Evolutionary conservation across 2,888 invertebrate genomes (phyloP), one percentile per base, ranked within the genome.

Genomic region (Cecidostiba fungosa): DNA sequence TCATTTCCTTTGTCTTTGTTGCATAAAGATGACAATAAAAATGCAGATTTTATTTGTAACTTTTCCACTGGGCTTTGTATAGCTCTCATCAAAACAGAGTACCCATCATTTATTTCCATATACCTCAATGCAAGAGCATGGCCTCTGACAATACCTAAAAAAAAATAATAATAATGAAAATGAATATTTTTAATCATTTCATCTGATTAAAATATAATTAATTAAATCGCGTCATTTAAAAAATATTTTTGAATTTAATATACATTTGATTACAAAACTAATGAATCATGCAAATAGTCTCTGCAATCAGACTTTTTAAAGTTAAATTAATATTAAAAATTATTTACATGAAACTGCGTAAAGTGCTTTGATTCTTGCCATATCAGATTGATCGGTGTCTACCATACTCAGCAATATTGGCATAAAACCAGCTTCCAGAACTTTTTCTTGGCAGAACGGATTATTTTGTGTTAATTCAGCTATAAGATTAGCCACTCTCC

Each of bases 401-500:
- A 93, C 93, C 88, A 95, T 95, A 16, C 96, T 92, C 83, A 96
- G 92, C 23, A 98, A 92, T 12, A 95, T 94, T 0, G 95, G 95
- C 70, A 98, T 93, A 12, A 97, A 93, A 0, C 95, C 95, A 74
- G 95, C 94, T 86, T 96, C 95, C 6, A 97, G 89, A n/a, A 96
- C 95, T 69, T 95, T 94, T 39, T 95, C 93, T 92, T 98, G 98
- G 89, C 97, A 97, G 91, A 95, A 96, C 0, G 96, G 95, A 94
- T 98, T 98, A 93, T 98, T 98, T 93, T 98, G 98, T 54, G 96
- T 96, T 84, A 98, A 92, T 89, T 96, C 96, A 0, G 96, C 98
- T 3, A 98, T 94, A 19, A 98, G 93, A 43, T 96, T 95, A 16
- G 96, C 96, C 2, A 96, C 95, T 62, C 94, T 93, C 86, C 95